Evolutionary conservation across 2,113 vertebrate species (phyloP).

Genomic region (Istiophorus platypterus): DNA sequence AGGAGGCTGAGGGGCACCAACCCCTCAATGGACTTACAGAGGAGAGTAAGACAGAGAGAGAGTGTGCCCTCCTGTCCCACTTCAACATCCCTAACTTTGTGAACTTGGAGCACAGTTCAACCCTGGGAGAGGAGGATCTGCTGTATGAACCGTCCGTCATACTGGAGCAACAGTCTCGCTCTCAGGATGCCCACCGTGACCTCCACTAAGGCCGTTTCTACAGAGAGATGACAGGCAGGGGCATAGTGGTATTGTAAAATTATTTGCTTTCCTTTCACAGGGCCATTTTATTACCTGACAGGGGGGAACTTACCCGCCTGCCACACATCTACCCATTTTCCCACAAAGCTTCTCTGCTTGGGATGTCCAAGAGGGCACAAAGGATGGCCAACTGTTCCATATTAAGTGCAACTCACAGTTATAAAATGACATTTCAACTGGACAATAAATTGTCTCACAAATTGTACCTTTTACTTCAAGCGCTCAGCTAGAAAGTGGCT

Average conservation of each 20-base stretch:
- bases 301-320: constrained; percentile 1
- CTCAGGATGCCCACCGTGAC: constrained; percentile 41
- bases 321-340: background rate
- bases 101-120: constrained; percentile 89
- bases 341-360: background rate
- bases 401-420: background rate
- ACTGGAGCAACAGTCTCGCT: constrained; percentile 83
- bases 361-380: background rate
- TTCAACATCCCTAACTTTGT: constrained; percentile 96
- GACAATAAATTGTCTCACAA: constrained; percentile 8
- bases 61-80: constrained; percentile 81
- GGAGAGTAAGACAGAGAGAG: constrained; percentile 75
- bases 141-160: constrained; percentile 86
- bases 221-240: background rate
- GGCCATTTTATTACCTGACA: constrained; percentile 1
- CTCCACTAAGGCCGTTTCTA: constrained; percentile 28
- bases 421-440: background rate
- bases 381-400: background rate
- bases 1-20: constrained; percentile 62
- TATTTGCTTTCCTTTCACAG: constrained; percentile 15
- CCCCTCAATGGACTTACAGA: constrained; percentile 67
- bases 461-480: constrained; percentile 11
- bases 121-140: constrained; percentile 89
- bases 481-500: background rate
- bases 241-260: background rate